A percentile compares a stretch with the other conserved stretches of the same genome.
Conservation (phyloP, 2,113 vertebrate genomes). For the Mormyrus lacerda region DNA sequence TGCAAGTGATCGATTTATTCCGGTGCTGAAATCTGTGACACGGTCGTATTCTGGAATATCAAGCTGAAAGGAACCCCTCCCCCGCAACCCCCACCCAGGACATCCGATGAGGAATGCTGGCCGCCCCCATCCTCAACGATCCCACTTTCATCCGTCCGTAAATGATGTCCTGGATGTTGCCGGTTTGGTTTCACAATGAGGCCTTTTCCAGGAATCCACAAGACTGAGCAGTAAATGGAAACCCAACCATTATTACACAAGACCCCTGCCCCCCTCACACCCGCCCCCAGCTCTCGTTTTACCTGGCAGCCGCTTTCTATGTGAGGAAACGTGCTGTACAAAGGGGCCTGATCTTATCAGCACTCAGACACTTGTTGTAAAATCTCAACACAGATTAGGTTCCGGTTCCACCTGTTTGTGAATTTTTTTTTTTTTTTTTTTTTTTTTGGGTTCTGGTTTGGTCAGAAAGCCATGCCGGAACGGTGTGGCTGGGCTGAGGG, state of each 20-base stretch:
- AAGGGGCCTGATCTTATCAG: conserved; percentile 27
- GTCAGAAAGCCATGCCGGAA: neutral
- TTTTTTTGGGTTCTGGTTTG: neutral
- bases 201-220: conserved; percentile 30
- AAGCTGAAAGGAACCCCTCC: neutral
- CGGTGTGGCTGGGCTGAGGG: neutral
- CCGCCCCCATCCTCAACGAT: conserved; percentile 17
- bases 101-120: conserved; percentile 1
- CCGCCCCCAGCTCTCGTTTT: neutral
- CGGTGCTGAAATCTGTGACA: neutral
- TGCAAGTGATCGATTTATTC: neutral
- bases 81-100: neutral
- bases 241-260: conserved; percentile 8
- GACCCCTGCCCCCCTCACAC: neutral
- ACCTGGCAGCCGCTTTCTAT: neutral
- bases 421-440: neutral
- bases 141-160: conserved; percentile 20
- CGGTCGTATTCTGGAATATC: neutral
- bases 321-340: neutral
- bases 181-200: conserved; percentile 29
- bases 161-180: conserved; percentile 12
- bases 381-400: conserved; percentile 1
- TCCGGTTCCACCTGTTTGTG: neutral
- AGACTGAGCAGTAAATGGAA: neutral
- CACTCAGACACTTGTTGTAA: conserved; percentile 11